Base-by-base conservation (phyloP, 2,888 invertebrate species). In the Drosophila ustulata region DNA sequence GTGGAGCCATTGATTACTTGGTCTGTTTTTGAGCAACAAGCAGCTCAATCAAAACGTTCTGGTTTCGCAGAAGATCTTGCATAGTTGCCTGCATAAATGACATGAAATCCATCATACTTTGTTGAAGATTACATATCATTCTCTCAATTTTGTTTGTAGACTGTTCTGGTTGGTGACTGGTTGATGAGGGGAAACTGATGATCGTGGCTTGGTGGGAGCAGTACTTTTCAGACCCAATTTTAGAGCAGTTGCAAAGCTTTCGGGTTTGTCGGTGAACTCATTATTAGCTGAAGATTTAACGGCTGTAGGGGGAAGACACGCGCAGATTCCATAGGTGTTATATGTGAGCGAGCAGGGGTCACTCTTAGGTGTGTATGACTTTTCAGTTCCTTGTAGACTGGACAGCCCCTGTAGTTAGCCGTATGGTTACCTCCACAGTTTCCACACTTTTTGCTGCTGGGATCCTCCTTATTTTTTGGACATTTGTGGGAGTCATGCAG, bases 391-490 rank as follows among this genome's bases (percentile, higher is more conserved):
- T 18, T 18, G 18, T 18, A 18, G 18, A 18, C 18, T 18, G 18
- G 18, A 18, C 18, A 18, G 18, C 18, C 18, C 18, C 18, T 18
- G 18, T 18, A 18, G 18, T 18, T 18, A 18, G 18, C 18, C 18
- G 18, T 18, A 18, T 18, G 2, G 18, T 18, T 18, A 2, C 18
- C 18, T 18, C 18, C 18, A 18, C 18, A 18, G 18, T 39, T 39
- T 39, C 39, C 39, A 13, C 39, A 39, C 39, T 39, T 39, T 39
- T 39, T 39, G 39, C 13, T 39, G 39, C 39, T 39, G 39, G 39
- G 13, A 39, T 39, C 39, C 13, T 39, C 13, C 13, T 13, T 13
- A 39, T 39, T 39, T 39, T 39, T 13, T 34, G 11, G 34, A 9
- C 34, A 34, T 34, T 34, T 34, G 11, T 34, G 34, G 4, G 39